A percentile compares a stretch with the other conserved stretches of the same genome.
Evolutionary conservation across 2,888 invertebrate species (phyloP).

Genomic region (Branchinecta sandiegonensis): DNA sequence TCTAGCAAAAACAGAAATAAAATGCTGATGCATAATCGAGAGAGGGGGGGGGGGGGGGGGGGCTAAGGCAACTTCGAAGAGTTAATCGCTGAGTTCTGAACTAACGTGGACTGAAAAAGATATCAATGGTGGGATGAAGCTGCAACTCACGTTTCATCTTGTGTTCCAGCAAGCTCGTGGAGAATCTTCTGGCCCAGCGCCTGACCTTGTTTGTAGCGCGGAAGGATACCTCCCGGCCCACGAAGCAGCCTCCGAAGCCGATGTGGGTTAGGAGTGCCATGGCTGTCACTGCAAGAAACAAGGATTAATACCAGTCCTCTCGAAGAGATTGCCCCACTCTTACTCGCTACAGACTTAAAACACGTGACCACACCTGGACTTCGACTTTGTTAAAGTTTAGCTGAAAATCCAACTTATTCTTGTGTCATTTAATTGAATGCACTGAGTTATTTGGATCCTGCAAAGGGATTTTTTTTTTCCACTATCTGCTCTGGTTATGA

Average conservation of each 20-base stretch:
- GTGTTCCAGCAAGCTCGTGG: constrained; percentile 53
- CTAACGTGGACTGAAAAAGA: constrained; percentile 50
- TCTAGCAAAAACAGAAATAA: too few relatives aligned
- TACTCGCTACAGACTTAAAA: not conserved
- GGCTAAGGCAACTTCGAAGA: constrained; percentile 38
- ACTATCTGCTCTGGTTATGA: too few relatives aligned
- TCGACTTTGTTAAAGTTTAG: too few relatives aligned
- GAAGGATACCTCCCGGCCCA: constrained; percentile 66
- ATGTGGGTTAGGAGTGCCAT: constrained; percentile 49
- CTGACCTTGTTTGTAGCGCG: constrained; percentile 58
- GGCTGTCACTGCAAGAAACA: constrained; percentile 42
- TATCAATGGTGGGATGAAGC: constrained; percentile 7
- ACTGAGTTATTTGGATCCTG: too few relatives aligned
- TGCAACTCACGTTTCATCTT: constrained; percentile 46
- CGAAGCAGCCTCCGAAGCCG: constrained; percentile 57
- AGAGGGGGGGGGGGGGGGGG: too few relatives aligned
- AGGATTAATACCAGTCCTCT: not conserved
- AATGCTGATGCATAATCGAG: too few relatives aligned
- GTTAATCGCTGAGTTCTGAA: constrained; percentile 58
- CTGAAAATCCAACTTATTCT: too few relatives aligned
- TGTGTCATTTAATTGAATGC: too few relatives aligned
- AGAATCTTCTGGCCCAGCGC: constrained; percentile 69
- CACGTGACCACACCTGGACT: not conserved
- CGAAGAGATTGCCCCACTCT: not conserved
- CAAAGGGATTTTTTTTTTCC: too few relatives aligned